Base-by-base conservation (phyloP, 92 coral and sea anemone species). In the Anthopleura xanthogrammica region DNA sequence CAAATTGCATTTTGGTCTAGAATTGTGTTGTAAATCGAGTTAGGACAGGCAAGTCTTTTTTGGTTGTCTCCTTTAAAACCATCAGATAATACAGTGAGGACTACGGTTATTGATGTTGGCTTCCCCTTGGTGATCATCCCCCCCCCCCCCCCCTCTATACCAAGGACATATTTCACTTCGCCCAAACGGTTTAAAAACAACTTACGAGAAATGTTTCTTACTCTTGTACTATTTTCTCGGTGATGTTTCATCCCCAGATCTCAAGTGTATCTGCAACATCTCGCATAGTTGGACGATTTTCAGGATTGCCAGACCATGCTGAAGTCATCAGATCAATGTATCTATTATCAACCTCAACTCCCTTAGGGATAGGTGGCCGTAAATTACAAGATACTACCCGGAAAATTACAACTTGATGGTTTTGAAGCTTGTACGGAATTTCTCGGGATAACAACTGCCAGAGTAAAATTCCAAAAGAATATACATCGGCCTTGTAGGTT, bases 391-490 rank as follows among this genome's bases (percentile, higher is more conserved):
- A 94, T 7, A 94, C 98, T 13, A 96, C 99, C 41, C 97, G 90
- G 79, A 92, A 96, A 36, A 96, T 94, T 46, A 96, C 99, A 12
- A 92, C 91, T 72, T 96, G 99, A 55, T 96, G 97, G 80, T 96
- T 96, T 72, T 90, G 90, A 41, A 90, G 83, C 64, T 90, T 87
- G 80, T 96, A 96, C 2, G 99, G 99, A 16, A 87, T 91, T 80
- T 96, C 98, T 3, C 99, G 92, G 5, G 98, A 85, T 93, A 92
- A 83, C 40, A 96, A 74, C 78, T 96, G 99, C 99, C 99, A 96
- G 36, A 96, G 75, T 56, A 93, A 88, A 56, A 96, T 96, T 1
- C 87, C 95, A 54, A 96, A 85, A 1, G 99, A 96, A 76, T 85
- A 96, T 7, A 96, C 93, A 76, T 96, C 99, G 41, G 99, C 99